Conservation (phyloP, 2,113 vertebrate genomes). For the Etheostoma cragini region DNA sequence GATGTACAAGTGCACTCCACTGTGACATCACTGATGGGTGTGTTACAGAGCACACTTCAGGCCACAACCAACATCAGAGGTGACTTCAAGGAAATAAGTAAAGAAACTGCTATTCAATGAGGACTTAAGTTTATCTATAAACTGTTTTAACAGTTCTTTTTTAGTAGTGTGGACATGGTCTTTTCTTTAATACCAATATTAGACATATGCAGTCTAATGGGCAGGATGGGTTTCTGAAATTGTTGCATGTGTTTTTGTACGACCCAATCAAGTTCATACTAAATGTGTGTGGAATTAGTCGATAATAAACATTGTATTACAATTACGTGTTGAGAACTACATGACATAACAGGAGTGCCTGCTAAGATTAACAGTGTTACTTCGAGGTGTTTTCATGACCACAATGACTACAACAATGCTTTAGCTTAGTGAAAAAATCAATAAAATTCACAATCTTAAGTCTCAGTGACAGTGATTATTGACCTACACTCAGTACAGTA, state of each 20-base stretch:
- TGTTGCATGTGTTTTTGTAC: not conserved
- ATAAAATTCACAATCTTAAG: conserved; percentile 71
- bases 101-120: not conserved
- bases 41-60: no score
- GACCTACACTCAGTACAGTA: conserved; percentile 43
- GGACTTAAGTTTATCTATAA: not conserved
- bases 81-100: no score
- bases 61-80: no score
- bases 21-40: not conserved
- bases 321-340: conserved; percentile 38
- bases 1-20: not conserved
- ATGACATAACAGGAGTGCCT: conserved; percentile 19
- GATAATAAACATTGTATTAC: conserved; percentile 59
- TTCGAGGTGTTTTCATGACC: conserved; percentile 30
- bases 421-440: conserved; percentile 66
- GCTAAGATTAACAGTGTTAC: conserved; percentile 22
- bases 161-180: not conserved
- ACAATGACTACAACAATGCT: conserved; percentile 50
- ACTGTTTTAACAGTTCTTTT: not conserved
- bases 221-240: not conserved
- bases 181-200: not conserved
- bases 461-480: conserved; percentile 64
- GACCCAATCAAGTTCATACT: conserved; percentile 1
- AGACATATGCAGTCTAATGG: not conserved
- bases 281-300: not conserved